These are phyloP conservation scores for Eumerus sabulonum DNA, from an alignment of 2,888 invertebrate genomes.

Conservation along the genomic window DNA sequence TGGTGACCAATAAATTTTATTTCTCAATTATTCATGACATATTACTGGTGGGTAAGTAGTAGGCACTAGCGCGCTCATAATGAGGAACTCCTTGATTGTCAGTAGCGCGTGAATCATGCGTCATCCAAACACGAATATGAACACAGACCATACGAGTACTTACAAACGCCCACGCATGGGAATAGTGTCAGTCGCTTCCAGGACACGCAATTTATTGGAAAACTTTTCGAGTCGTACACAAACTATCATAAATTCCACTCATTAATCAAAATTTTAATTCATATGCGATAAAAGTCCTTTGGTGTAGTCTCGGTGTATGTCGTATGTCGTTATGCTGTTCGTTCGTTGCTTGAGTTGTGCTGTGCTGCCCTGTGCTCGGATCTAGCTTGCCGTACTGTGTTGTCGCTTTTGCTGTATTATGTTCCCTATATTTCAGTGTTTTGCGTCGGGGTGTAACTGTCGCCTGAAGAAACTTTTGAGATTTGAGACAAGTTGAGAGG, in stretches of 20 bases:
- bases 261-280: slow-evolving; percentile 69
- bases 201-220: slow-evolving; percentile 67
- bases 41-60: slow-evolving; percentile 19
- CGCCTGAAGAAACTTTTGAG: slow-evolving; percentile 64
- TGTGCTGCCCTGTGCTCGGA: too few species aligned
- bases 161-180: slow-evolving; percentile 37
- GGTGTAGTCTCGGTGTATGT: background rate
- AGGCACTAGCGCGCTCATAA: slow-evolving; percentile 17
- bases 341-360: slow-evolving; percentile 1
- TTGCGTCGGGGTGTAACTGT: slow-evolving; percentile 40
- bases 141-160: slow-evolving; percentile 4
- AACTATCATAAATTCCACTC: slow-evolving; percentile 68
- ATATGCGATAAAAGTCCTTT: slow-evolving; percentile 64
- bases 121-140: slow-evolving; percentile 22
- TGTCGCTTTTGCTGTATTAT: slow-evolving; percentile 17
- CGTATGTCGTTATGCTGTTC: background rate
- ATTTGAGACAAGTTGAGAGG: slow-evolving; percentile 63
- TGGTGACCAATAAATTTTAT: slow-evolving; percentile 53
- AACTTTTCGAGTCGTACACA: slow-evolving; percentile 54
- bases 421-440: slow-evolving; percentile 29
- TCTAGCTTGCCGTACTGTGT: background rate
- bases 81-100: slow-evolving; percentile 20
- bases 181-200: slow-evolving; percentile 60
- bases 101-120: slow-evolving; percentile 32
- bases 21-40: slow-evolving; percentile 59